phyloP scores from a whole-genome alignment of 1,140 invertebrate genomes.

The Probaryconus sp. region DNA sequence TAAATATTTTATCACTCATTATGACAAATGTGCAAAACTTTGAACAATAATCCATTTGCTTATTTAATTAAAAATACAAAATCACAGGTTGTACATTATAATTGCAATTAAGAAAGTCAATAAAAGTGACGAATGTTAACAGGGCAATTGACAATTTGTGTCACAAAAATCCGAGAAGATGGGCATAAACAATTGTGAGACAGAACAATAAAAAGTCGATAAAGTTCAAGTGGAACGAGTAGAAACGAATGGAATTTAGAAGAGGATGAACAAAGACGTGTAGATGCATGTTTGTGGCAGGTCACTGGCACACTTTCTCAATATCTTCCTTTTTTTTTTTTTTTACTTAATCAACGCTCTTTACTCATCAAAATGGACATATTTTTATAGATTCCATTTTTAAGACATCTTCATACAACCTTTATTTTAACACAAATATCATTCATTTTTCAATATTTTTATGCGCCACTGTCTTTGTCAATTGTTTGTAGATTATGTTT shows the following conservation, averaged over 20 bases:
- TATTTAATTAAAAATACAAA: slow-evolving; percentile 1
- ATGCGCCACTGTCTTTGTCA: too few relatives aligned
- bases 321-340: slow-evolving; percentile 68
- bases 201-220: slow-evolving; percentile 37
- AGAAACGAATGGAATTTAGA: slow-evolving; percentile 60
- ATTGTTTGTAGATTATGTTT: too few relatives aligned
- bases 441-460: background rate
- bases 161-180: slow-evolving; percentile 3
- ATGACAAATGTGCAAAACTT: slow-evolving; percentile 13
- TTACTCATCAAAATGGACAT: slow-evolving; percentile 42
- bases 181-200: slow-evolving; percentile 32
- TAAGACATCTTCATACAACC: too few relatives aligned
- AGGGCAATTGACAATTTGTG: slow-evolving; percentile 1
- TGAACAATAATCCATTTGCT: background rate
- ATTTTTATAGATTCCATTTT: slow-evolving; percentile 12
- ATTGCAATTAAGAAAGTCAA: slow-evolving; percentile 16
- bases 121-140: slow-evolving; percentile 14
- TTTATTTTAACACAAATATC: too few relatives aligned
- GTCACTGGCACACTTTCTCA: slow-evolving; percentile 75
- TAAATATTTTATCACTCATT: background rate
- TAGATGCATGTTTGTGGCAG: slow-evolving; percentile 66
- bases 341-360: slow-evolving; percentile 54
- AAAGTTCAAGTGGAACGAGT: slow-evolving; percentile 54
- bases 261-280: slow-evolving; percentile 59
- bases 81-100: background rate